Conservation (phyloP, 64 coral and sea anemone species). For the Actinia equina region DNA sequence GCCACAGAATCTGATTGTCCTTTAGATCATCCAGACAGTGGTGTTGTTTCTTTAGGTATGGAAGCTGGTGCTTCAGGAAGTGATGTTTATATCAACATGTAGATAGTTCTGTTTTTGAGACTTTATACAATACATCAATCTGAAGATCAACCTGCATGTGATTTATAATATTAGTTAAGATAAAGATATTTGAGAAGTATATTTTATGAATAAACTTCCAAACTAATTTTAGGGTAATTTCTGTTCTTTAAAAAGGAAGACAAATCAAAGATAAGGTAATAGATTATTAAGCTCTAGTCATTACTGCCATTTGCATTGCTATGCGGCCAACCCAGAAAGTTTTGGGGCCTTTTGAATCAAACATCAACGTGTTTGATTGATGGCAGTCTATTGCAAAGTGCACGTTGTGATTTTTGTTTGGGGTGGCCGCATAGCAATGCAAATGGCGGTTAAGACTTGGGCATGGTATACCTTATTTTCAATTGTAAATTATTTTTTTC, state of each 20-base stretch:
- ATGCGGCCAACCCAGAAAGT: no score
- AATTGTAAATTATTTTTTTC: no score
- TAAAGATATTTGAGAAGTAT: neutral
- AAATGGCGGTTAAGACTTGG: no score
- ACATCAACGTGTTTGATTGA: no score
- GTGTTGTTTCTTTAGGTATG: constrained; percentile 5
- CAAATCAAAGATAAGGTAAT: neutral
- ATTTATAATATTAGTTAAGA: neutral
- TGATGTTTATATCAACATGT: constrained; percentile 28
- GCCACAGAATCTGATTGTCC: neutral
- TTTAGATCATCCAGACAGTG: neutral
- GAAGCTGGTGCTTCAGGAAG: neutral
- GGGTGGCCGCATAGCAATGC: no score
- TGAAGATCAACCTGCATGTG: neutral
- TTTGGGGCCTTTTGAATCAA: no score
- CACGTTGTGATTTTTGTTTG: no score
- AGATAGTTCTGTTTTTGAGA: neutral
- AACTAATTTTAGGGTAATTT: neutral
- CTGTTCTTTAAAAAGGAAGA: neutral
- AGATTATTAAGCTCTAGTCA: neutral
- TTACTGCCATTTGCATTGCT: no score
- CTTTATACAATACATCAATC: neutral
- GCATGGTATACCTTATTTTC: no score
- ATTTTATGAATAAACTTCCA: neutral
- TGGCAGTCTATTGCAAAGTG: no score